phyloP scores from a whole-genome alignment of 2,888 invertebrate genomes.

The Drosophila diplacantha region DNA sequence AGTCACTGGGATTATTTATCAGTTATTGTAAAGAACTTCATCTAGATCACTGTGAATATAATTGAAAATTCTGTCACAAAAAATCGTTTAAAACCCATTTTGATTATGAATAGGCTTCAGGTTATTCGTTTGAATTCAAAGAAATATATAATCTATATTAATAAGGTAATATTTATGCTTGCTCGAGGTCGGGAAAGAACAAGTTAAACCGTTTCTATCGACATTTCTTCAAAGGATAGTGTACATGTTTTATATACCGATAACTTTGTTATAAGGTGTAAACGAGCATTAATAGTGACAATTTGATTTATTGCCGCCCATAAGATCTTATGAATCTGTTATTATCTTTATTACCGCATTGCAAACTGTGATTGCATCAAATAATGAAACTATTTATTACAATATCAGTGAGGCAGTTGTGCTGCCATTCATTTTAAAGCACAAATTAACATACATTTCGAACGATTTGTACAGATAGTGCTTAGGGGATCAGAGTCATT shows the following conservation, averaged over 20 bases:
- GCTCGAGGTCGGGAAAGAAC: too few species aligned
- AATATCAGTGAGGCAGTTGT: not conserved
- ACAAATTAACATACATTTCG: not conserved
- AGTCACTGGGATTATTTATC: too few species aligned
- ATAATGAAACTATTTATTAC: not conserved
- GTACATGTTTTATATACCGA: not conserved
- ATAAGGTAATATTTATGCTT: too few species aligned
- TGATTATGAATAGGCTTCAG: too few species aligned
- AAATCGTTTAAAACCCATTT: too few species aligned
- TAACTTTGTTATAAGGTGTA: not conserved
- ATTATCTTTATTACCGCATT: not conserved
- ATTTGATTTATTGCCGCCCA: not conserved
- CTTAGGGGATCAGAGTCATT: not conserved
- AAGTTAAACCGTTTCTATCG: too few species aligned
- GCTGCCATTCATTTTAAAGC: not conserved
- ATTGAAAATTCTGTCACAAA: too few species aligned
- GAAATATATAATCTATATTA: too few species aligned
- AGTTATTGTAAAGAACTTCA: too few species aligned
- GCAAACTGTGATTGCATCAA: not conserved
- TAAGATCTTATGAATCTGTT: too few species aligned
- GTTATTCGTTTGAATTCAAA: too few species aligned
- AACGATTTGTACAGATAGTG: not conserved
- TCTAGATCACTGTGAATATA: too few species aligned
- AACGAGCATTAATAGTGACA: not conserved
- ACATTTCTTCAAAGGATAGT: not conserved